Conservation (phyloP, 2,797 vertebrate genomes). For the Rhynchotus rufescens region DNA sequence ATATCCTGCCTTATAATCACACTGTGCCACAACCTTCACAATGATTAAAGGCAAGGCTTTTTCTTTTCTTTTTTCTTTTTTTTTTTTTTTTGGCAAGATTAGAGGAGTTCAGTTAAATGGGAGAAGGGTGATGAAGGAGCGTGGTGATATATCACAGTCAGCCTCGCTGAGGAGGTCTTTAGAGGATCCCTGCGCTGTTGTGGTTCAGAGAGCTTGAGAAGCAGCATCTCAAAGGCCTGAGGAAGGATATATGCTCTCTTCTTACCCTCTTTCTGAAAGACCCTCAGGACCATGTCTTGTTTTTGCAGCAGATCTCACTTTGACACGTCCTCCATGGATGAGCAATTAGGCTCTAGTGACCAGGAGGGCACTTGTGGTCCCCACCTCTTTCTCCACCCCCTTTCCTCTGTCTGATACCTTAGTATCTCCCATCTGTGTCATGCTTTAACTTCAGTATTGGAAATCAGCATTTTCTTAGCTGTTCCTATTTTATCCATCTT, state of each 20-base stretch:
- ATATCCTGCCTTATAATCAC: constrained; percentile 63
- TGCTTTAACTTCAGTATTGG: not conserved
- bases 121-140: not conserved
- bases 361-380: not conserved
- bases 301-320: not conserved
- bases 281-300: not conserved
- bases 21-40: constrained; percentile 31
- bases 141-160: not conserved
- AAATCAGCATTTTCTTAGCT: not conserved
- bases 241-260: not conserved
- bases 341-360: not conserved
- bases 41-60: constrained; percentile 42
- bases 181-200: not conserved
- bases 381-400: accelerated
- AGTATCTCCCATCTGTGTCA: not conserved
- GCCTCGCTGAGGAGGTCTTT: not conserved
- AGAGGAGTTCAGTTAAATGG: constrained; percentile 15
- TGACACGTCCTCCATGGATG: not conserved
- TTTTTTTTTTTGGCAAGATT: not conserved
- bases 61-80: not conserved
- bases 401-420: not conserved
- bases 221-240: not conserved
- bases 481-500: not conserved
- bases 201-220: not conserved
- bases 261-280: not conserved